Base-by-base conservation (phyloP, 2,888 invertebrate species). In the Pasiphila rectangulata region DNA sequence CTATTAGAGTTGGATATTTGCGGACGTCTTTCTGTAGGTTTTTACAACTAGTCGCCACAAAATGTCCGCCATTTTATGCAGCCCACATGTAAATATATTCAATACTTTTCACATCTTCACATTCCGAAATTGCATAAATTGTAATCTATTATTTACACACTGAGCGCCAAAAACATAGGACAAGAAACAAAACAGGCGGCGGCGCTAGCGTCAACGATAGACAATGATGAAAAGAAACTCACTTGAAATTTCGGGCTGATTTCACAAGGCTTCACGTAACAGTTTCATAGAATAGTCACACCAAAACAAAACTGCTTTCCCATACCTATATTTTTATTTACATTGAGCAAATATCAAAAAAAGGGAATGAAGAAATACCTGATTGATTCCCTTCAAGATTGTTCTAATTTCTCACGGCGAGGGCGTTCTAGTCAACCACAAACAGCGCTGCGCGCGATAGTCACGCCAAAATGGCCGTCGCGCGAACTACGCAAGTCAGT, bases 361-460 rank as follows among this genome's bases (percentile, higher is more conserved):
- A 17, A 23, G 6, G 23, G 9, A 35, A n/a, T n/a, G 19, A 39
- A 29, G 15, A 29, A 46, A 43, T 67, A 68, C 67, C 66, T 67
- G 60, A 41, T 25, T 54, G 56, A 29, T 39, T n/a, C n/a, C n/a
- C n/a, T 47, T 52, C 35, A 13, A 19, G 2, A 30, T 16, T 48
- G 15, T 79, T 79, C 78, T 67, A 64, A 70, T 67, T 73, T 79
- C 74, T 74, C 75, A 72, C 79, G 77, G 76, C 68, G 83, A 83
- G 81, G 83, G 85, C 85, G 85, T 83, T 79, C 65, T 69, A 66
- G 77, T 85, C 81, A 81, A 76, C 79, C 66, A n/a, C n/a, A n/a
- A n/a, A n/a, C 67, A 52, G 46, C 59, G 35, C n/a, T n/a, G n/a
- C n/a, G 35, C 51, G 83, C 83, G 79, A 81, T 68, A 67, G 76